Percentiles rank a stretch among this genome's conserved stretches.
Evolutionary conservation across 53 echinoderm and acorn worm genomes (phyloP).

Genomic region (Actinopyga echinites): DNA sequence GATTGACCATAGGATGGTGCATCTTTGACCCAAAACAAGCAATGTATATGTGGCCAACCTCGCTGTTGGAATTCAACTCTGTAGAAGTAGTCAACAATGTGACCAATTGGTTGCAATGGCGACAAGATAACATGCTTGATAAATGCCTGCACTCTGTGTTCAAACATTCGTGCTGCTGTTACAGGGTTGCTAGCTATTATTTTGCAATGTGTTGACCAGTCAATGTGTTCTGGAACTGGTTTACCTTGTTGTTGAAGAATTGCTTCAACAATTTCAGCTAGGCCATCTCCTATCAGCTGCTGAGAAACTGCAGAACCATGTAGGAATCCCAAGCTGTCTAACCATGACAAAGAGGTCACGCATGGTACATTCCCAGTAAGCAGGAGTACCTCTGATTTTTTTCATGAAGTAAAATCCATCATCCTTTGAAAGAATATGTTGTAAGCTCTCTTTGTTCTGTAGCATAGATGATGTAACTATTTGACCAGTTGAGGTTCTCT

Average conservation of each 20-base stretch:
- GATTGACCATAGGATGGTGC: constrained; percentile 19
- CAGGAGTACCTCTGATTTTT: constrained; percentile 65
- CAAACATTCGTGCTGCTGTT: constrained; percentile 58
- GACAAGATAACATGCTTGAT: constrained; percentile 2
- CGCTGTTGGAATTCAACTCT: constrained; percentile 71
- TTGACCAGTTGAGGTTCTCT: constrained; percentile 23
- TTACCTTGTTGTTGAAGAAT: constrained; percentile 55
- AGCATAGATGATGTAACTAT: constrained; percentile 55
- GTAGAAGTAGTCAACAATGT: constrained; percentile 34
- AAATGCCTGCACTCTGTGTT: constrained; percentile 14
- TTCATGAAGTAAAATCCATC: constrained; percentile 56
- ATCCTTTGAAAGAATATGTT: constrained; percentile 51
- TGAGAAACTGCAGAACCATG: constrained; percentile 59
- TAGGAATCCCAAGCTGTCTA: constrained; percentile 29
- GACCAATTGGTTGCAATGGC: constrained; percentile 17
- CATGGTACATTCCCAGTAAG: constrained; percentile 64
- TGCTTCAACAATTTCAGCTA: constrained; percentile 50
- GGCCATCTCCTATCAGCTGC: constrained; percentile 63
- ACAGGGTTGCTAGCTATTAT: constrained; percentile 67
- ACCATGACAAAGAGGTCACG: constrained; percentile 67
- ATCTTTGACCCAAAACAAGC: constrained; percentile 63
- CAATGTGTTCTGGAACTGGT: constrained; percentile 44
- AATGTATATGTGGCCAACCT: constrained; percentile 59
- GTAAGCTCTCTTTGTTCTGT: constrained; percentile 43
- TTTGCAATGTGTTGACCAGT: constrained; percentile 61